These are phyloP conservation scores for Hemibagrus guttatus DNA, from an alignment of 2,797 vertebrate species.

Conservation along the genomic window DNA sequence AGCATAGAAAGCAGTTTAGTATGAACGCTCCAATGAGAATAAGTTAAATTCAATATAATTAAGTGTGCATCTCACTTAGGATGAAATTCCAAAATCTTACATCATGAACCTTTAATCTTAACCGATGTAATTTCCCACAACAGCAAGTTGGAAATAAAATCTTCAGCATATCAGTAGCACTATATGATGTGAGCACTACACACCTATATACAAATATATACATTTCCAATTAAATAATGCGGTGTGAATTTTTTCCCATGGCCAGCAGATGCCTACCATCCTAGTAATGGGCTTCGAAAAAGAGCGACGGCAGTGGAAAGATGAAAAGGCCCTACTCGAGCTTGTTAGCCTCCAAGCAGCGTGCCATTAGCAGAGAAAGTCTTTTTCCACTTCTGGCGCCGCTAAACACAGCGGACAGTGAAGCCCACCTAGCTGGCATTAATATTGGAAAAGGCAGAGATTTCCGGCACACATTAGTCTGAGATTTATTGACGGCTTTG, in stretches of 20 bases:
- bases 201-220: neutral
- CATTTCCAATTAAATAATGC: slow-evolving; percentile 13
- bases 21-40: neutral
- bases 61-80: neutral
- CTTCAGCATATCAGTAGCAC: neutral
- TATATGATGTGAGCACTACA: neutral
- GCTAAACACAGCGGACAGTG: slow-evolving; percentile 42
- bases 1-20: neutral
- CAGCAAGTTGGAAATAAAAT: neutral
- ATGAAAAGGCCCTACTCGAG: slow-evolving; percentile 39
- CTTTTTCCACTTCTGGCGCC: slow-evolving; percentile 49
- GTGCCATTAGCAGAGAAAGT: slow-evolving; percentile 54
- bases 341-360: slow-evolving; percentile 44
- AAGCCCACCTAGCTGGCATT: slow-evolving; percentile 54
- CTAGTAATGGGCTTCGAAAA: slow-evolving; percentile 29
- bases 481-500: slow-evolving; percentile 78
- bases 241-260: slow-evolving; percentile 15
- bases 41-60: neutral
- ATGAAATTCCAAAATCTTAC: neutral
- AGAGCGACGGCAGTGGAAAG: slow-evolving; percentile 29
- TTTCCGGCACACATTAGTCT: slow-evolving; percentile 70
- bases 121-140: neutral
- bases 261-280: neutral
- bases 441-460: slow-evolving; percentile 62
- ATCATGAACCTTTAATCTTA: neutral